Evolutionary conservation across 30 jellyfish, hydroid and myxozoan genomes (phyloP).

Genomic region (Turritopsis dohrnii): DNA sequence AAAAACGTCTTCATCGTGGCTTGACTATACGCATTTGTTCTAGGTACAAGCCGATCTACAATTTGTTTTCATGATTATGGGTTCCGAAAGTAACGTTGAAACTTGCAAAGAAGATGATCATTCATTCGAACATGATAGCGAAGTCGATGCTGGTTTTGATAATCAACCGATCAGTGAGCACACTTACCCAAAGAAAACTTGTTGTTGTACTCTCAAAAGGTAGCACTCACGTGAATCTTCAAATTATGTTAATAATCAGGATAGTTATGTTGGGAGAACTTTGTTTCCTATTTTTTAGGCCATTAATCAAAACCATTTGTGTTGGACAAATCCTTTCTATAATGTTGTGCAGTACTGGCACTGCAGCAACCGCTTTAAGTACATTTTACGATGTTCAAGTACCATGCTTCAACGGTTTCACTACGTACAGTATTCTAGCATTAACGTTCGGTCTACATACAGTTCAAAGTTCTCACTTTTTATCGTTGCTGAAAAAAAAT

Average conservation of each 20-base stretch:
- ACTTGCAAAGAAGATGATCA: not conserved
- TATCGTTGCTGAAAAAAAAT: constrained; percentile 35
- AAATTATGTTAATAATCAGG: too few relatives aligned
- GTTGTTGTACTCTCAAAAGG: not conserved
- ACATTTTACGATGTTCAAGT: constrained; percentile 55
- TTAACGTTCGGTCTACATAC: constrained; percentile 78
- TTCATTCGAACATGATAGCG: not conserved
- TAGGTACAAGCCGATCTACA: not conserved
- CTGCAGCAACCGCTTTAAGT: constrained; percentile 81
- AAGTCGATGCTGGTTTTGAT: not conserved
- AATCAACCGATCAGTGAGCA: not conserved
- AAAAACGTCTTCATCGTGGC: too few relatives aligned
- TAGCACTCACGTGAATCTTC: too few relatives aligned
- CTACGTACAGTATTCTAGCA: constrained; percentile 54
- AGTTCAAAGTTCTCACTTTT: constrained; percentile 23
- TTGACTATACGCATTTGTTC: not conserved
- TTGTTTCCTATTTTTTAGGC: constrained; percentile 20
- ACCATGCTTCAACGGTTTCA: constrained; percentile 81
- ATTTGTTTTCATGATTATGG: not conserved
- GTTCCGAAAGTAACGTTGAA: not conserved
- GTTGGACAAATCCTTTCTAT: constrained; percentile 91
- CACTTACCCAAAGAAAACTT: not conserved
- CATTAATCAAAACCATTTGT: constrained; percentile 55
- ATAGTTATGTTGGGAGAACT: not conserved
- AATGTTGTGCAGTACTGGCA: constrained; percentile 85